These are phyloP conservation scores for Drosophila busckii DNA, from an alignment of 1,140 invertebrate species.

Conservation along the genomic window DNA sequence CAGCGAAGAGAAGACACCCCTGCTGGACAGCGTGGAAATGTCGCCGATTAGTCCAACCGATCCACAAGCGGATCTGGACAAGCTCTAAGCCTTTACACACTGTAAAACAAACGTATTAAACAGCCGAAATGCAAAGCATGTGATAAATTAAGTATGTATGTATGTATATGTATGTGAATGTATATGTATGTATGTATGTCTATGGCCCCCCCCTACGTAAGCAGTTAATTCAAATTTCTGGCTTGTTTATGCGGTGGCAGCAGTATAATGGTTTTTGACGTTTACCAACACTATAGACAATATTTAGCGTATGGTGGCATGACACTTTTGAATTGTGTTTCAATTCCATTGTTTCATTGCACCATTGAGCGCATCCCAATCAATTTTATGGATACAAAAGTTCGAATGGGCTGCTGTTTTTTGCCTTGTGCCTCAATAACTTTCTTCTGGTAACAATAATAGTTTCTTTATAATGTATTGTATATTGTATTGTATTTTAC, in stretches of 20 bases:
- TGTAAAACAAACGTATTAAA: slow-evolving; percentile 34
- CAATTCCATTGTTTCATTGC: slow-evolving; percentile 6
- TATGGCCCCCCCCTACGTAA: no score
- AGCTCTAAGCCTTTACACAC: slow-evolving; percentile 42
- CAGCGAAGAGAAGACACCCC: slow-evolving; percentile 77
- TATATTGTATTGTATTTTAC: slow-evolving; percentile 38
- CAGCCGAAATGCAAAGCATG: slow-evolving; percentile 64
- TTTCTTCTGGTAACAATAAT: slow-evolving; percentile 78
- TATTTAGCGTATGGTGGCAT: neutral
- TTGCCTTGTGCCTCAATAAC: slow-evolving; percentile 63
- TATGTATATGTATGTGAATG: neutral
- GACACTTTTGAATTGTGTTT: slow-evolving; percentile 1
- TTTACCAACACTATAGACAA: slow-evolving; percentile 5
- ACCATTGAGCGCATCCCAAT: slow-evolving; percentile 2
- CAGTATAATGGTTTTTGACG: no score
- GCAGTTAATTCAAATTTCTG: no score
- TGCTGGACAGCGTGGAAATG: slow-evolving; percentile 77
- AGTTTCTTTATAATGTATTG: slow-evolving; percentile 66
- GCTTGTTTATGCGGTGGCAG: neutral
- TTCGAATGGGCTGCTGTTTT: slow-evolving; percentile 43
- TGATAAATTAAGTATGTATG: slow-evolving; percentile 45
- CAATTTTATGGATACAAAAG: neutral
- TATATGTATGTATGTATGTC: no score
- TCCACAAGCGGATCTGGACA: slow-evolving; percentile 52
- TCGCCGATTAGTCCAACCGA: slow-evolving; percentile 78